A percentile compares a stretch with the other conserved stretches of the same genome.
Conservation (phyloP, 2,113 vertebrate genomes). For the Microcebus jonahi region DNA sequence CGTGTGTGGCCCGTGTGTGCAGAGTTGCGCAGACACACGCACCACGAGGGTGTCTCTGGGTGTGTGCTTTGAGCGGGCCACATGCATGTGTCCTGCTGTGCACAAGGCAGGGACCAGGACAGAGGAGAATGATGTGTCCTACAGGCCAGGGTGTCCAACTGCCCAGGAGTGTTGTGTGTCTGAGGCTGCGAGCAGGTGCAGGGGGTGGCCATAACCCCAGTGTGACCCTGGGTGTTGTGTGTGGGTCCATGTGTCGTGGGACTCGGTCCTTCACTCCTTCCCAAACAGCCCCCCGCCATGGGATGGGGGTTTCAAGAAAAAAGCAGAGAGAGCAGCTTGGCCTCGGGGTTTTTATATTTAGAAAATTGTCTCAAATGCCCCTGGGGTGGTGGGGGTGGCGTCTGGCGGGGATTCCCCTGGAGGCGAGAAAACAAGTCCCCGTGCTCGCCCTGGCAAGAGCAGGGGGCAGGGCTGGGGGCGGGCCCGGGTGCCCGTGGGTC, state of each 20-base stretch:
- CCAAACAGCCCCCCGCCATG: background rate
- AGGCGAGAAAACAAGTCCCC: background rate
- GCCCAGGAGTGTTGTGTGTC: background rate
- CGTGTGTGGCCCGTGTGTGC: background rate
- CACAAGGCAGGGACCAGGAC: background rate
- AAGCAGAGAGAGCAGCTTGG: background rate
- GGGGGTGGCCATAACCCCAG: background rate
- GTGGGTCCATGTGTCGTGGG: fast-evolving
- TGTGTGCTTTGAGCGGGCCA: background rate
- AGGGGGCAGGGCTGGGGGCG: background rate
- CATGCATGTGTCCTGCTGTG: background rate
- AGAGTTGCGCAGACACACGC: background rate
- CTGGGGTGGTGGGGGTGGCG: background rate
- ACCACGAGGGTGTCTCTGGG: background rate
- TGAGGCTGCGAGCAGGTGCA: background rate
- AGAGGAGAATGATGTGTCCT: fast-evolving
- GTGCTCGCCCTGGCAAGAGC: background rate
- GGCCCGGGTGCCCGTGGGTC: background rate
- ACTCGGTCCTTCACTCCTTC: background rate
- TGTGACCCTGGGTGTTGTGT: too few species aligned
- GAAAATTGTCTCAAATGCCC: constrained; percentile 27
- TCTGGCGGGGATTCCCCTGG: background rate
- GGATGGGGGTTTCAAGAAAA: background rate
- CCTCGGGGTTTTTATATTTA: constrained; percentile 36
- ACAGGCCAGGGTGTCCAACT: background rate